Percentiles rank a stretch among this genome's conserved stretches.
These are phyloP conservation scores for Xenopus petersii DNA, from an alignment of 2,797 vertebrate species.

Conservation along the genomic window DNA sequence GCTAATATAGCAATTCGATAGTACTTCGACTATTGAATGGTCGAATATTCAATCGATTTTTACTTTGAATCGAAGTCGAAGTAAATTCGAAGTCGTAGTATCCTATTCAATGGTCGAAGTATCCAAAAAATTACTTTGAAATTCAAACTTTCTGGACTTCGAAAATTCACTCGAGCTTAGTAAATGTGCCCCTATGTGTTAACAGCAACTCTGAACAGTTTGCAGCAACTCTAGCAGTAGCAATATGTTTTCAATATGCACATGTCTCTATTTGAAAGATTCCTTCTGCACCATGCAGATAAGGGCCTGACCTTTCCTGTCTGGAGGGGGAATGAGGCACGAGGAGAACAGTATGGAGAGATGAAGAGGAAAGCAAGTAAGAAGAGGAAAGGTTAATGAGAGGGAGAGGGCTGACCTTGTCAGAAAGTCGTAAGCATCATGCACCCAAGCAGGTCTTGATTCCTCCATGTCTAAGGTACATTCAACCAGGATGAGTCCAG, in stretches of 20 bases:
- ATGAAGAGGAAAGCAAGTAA: conserved; percentile 51
- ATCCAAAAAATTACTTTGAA: too few species aligned
- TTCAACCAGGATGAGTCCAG: conserved; percentile 70
- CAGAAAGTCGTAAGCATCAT: conserved; percentile 61
- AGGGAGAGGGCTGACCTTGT: conserved; percentile 60
- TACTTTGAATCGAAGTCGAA: too few species aligned
- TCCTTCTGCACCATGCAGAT: conserved; percentile 72
- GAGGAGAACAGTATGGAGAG: conserved; percentile 53
- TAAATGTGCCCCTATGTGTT: too few species aligned
- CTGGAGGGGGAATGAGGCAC: conserved; percentile 69
- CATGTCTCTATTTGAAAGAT: conserved; percentile 82
- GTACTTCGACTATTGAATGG: too few species aligned
- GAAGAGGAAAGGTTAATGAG: conserved; percentile 44
- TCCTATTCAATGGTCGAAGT: too few species aligned
- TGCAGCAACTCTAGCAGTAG: conserved; percentile 59
- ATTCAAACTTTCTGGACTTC: too few species aligned
- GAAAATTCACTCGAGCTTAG: too few species aligned
- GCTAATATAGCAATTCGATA: too few species aligned
- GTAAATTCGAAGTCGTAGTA: too few species aligned
- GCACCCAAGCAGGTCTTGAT: conserved; percentile 48
- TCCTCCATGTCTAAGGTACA: conserved; percentile 60
- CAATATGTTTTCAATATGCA: conserved; percentile 96
- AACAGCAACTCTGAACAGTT: background rate
- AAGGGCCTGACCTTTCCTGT: conserved; percentile 82
- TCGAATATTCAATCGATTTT: too few species aligned